Evolutionary conservation across 2,113 vertebrate genomes (phyloP).

Genomic region (Notarius quadriscutis): DNA sequence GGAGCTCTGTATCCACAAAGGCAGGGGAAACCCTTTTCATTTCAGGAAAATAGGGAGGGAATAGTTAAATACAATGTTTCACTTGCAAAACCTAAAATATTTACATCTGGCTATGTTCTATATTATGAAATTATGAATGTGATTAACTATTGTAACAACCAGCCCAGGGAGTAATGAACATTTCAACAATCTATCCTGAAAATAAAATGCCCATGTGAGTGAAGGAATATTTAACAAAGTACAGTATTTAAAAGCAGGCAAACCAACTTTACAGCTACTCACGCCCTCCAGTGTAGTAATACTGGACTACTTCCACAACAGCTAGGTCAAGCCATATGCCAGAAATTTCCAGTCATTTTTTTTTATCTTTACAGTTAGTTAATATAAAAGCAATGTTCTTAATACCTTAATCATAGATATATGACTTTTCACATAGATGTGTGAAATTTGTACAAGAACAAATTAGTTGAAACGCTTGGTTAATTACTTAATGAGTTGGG

Average conservation of each 20-base stretch:
- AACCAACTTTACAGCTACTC: background rate
- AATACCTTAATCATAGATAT: constrained; percentile 13
- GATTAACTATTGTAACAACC: constrained; percentile 45
- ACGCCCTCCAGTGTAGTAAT: background rate
- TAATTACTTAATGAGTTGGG: constrained; percentile 11
- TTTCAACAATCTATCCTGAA: constrained; percentile 1
- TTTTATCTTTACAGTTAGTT: background rate
- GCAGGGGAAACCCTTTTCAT: background rate
- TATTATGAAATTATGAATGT: constrained; percentile 48
- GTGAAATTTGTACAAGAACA: constrained; percentile 14
- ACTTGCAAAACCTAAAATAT: constrained; percentile 18
- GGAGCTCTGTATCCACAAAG: background rate
- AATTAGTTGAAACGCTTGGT: constrained; percentile 1
- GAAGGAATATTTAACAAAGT: constrained; percentile 5
- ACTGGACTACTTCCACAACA: constrained; percentile 23
- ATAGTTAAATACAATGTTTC: constrained; percentile 30
- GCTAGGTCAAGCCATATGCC: constrained; percentile 6
- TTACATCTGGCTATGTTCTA: constrained; percentile 10
- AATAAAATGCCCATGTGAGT: background rate
- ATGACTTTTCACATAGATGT: background rate
- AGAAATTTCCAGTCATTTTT: constrained; percentile 8
- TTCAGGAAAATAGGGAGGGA: background rate
- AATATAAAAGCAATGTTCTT: background rate
- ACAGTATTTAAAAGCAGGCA: background rate
- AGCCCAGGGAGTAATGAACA: constrained; percentile 39